A percentile compares a stretch with the other conserved stretches of the same genome.
Conservation (phyloP, 2,113 vertebrate species). For the Engraulis encrasicolus region DNA sequence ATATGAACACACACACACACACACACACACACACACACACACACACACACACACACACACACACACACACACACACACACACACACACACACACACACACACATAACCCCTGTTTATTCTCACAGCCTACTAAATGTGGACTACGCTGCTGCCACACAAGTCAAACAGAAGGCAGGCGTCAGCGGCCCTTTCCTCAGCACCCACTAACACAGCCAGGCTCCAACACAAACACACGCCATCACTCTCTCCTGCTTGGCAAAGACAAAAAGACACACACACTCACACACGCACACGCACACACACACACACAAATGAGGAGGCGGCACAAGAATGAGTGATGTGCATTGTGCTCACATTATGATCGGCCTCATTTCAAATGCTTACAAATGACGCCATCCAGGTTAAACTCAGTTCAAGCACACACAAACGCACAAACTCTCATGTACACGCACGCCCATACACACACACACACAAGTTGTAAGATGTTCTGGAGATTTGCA, state of each 20-base stretch:
- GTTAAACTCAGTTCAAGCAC: not conserved
- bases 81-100: no score
- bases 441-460: no score
- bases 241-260: not conserved
- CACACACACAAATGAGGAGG: not conserved
- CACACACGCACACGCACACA: not conserved
- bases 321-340: not conserved
- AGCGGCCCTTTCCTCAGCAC: not conserved
- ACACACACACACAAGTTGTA: not conserved
- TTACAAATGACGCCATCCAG: not conserved
- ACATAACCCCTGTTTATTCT: not conserved
- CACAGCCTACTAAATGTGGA: not conserved
- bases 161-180: slow-evolving; percentile 1
- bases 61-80: not conserved
- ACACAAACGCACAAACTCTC: not conserved
- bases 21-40: not conserved
- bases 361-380: not conserved
- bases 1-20: not conserved
- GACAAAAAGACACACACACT: no score
- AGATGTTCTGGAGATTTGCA: not conserved
- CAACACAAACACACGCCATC: not conserved
- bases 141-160: not conserved
- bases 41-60: not conserved
- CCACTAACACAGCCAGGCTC: not conserved
- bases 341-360: not conserved